Evolutionary conservation across 1,140 invertebrate genomes (phyloP).

Genomic region (Danaus melanippus): DNA sequence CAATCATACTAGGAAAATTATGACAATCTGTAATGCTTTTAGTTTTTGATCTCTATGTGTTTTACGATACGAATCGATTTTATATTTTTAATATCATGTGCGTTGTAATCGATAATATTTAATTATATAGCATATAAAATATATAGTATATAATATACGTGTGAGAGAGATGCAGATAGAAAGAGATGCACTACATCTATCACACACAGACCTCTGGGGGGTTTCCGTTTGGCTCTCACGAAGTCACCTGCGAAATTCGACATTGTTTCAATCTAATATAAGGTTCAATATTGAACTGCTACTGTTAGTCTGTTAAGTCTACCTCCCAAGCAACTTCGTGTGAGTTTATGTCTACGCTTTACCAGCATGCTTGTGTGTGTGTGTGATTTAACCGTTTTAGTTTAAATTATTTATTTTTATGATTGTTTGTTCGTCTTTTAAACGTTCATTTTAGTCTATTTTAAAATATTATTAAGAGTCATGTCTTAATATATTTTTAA

Average conservation of each 20-base stretch:
- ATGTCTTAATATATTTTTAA: neutral
- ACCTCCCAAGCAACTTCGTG: conserved; percentile 62
- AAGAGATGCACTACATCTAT: conserved; percentile 66
- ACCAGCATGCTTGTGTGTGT: conserved; percentile 33
- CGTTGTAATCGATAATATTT: conserved; percentile 13
- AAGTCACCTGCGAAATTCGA: conserved; percentile 69
- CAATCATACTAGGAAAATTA: conserved; percentile 1
- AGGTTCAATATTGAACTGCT: conserved; percentile 31
- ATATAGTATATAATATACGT: conserved; percentile 40
- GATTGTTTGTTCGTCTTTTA: conserved; percentile 1
- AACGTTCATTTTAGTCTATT: neutral
- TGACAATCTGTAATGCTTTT: neutral
- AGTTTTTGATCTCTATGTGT: no score
- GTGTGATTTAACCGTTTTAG: no score
- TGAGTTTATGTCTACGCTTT: conserved; percentile 42
- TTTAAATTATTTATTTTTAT: conserved; percentile 16
- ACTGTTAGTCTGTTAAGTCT: conserved; percentile 42
- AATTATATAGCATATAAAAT: conserved; percentile 24
- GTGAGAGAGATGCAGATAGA: conserved; percentile 63
- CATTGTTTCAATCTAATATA: conserved; percentile 35
- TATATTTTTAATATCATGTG: conserved; percentile 8
- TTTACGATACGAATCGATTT: no score
- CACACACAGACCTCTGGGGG: conserved; percentile 61
- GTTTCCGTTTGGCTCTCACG: conserved; percentile 62
- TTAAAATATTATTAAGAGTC: no score